phyloP scores from a whole-genome alignment of 2,113 vertebrate species.

The Anas platyrhynchos region DNA sequence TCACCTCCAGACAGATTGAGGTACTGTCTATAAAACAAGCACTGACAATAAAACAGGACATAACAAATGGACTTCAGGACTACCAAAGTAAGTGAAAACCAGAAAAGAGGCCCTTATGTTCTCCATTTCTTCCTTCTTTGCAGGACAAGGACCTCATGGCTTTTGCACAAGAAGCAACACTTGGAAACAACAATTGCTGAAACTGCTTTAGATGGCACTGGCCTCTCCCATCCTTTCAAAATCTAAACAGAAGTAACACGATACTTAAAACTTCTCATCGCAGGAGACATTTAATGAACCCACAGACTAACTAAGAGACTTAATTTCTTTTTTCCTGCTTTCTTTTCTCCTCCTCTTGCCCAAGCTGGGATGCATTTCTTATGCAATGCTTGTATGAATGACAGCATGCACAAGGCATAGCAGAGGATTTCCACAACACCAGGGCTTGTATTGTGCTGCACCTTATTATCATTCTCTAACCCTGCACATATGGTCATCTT shows the following conservation, averaged over 20 bases:
- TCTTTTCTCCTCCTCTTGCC: slow-evolving; percentile 7
- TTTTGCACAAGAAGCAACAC: neutral
- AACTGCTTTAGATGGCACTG: neutral
- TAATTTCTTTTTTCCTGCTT: slow-evolving; percentile 48
- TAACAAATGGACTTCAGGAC: neutral
- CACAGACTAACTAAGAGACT: slow-evolving; percentile 23
- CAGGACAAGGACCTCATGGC: neutral
- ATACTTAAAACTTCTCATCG: neutral
- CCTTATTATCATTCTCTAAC: slow-evolving; percentile 78
- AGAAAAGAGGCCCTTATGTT: neutral
- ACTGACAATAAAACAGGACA: neutral
- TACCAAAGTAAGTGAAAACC: neutral
- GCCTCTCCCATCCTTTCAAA: neutral
- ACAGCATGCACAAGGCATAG: slow-evolving; percentile 48
- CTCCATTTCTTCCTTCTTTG: neutral
- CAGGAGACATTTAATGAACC: slow-evolving; percentile 52
- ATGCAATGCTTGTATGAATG: slow-evolving; percentile 33
- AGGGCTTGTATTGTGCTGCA: slow-evolving; percentile 60
- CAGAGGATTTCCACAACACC: slow-evolving; percentile 68
- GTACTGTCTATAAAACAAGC: rapidly evolving
- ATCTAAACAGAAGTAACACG: neutral
- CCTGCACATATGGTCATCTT: slow-evolving; percentile 80
- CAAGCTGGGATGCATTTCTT: slow-evolving; percentile 37
- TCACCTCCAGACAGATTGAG: rapidly evolving
- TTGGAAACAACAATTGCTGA: neutral